phyloP scores from a whole-genome alignment of 2,113 vertebrate species.

The Herpetotheres cachinnans region DNA sequence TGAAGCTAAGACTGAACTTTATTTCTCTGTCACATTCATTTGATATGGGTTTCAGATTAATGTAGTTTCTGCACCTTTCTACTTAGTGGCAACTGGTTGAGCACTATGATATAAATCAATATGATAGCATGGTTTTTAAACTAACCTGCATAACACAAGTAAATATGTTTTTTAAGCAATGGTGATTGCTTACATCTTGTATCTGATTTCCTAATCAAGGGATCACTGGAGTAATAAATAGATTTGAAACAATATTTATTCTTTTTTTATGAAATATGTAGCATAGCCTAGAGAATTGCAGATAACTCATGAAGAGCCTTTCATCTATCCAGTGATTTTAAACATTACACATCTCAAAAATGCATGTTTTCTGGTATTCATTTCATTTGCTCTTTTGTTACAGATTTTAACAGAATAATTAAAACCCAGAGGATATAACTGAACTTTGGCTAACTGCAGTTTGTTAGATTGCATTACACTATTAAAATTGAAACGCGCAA shows the following conservation, averaged over 20 bases:
- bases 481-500: not conserved
- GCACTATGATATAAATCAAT: not conserved
- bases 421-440: not conserved
- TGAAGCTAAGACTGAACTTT: not conserved
- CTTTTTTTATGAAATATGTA: not conserved
- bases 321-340: not conserved
- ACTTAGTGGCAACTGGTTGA: not conserved
- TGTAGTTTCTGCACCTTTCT: not conserved
- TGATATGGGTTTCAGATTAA: not conserved
- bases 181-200: not conserved
- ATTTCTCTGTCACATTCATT: not conserved
- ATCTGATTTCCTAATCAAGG: not conserved
- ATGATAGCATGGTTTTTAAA: not conserved
- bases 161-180: not conserved
- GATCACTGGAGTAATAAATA: not conserved
- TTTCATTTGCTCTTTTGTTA: not conserved
- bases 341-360: not conserved
- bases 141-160: not conserved
- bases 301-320: not conserved
- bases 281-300: not conserved
- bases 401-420: not conserved
- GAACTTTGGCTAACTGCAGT: not conserved
- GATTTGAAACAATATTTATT: not conserved
- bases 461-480: not conserved
- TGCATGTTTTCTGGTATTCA: not conserved